phyloP scores from a whole-genome alignment of 2,797 vertebrate genomes.

The Heliangelus exortis region DNA sequence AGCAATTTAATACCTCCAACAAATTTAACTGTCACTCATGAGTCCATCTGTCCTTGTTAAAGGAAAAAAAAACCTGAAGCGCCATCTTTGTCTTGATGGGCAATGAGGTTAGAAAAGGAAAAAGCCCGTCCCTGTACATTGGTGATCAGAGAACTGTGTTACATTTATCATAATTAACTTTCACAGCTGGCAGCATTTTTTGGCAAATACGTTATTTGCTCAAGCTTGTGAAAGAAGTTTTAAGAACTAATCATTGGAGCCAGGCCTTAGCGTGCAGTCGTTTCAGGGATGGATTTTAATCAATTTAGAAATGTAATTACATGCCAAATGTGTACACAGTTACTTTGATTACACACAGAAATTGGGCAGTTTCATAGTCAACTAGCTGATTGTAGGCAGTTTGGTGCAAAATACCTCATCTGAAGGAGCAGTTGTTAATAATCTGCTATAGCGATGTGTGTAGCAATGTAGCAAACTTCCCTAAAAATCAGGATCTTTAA shows the following conservation, averaged over 20 bases:
- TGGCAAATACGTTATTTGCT: conserved; percentile 46
- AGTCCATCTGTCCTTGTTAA: conserved; percentile 76
- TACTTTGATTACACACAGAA: conserved; percentile 68
- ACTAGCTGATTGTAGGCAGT: conserved; percentile 42
- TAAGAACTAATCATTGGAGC: conserved; percentile 61
- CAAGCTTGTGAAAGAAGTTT: conserved; percentile 53
- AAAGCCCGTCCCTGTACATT: conserved; percentile 46
- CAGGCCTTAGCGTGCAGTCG: conserved; percentile 45
- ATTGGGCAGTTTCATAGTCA: conserved; percentile 57
- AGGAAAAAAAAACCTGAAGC: conserved; percentile 59
- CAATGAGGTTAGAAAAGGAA: conserved; percentile 64
- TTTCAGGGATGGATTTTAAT: conserved; percentile 65
- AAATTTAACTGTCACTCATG: conserved; percentile 84
- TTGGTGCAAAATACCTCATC: conserved; percentile 30
- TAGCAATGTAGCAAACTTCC: neutral
- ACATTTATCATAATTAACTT: conserved; percentile 76
- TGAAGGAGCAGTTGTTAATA: conserved; percentile 31
- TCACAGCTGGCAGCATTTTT: conserved; percentile 60
- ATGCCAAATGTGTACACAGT: conserved; percentile 67
- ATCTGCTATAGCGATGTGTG: neutral
- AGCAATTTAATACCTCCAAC: conserved; percentile 83
- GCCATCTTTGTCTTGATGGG: conserved; percentile 65
- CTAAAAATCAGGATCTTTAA: neutral
- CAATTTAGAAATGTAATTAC: conserved; percentile 64
- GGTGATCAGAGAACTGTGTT: conserved; percentile 33